phyloP scores from a whole-genome alignment of 1,140 invertebrate species.

The Mactra quadrangularis region DNA sequence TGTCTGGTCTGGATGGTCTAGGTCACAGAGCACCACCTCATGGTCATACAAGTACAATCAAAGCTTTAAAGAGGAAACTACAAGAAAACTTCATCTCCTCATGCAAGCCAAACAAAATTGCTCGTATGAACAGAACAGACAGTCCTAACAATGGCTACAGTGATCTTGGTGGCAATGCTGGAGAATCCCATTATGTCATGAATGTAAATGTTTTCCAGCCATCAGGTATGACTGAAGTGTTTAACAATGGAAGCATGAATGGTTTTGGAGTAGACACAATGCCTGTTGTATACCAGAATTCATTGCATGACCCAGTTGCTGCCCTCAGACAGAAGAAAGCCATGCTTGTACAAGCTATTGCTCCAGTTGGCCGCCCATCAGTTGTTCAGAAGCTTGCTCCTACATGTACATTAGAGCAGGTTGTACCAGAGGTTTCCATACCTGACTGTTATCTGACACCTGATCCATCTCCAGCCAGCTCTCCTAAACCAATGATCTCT shows the following conservation, averaged over 20 bases:
- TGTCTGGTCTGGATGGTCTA: slow-evolving; percentile 29
- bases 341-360: slow-evolving; percentile 29
- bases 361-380: slow-evolving; percentile 43
- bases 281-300: slow-evolving; percentile 61
- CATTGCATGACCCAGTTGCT: slow-evolving; percentile 30
- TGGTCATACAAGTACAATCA: slow-evolving; percentile 75
- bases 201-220: slow-evolving; percentile 52
- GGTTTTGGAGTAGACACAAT: slow-evolving; percentile 58
- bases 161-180: slow-evolving; percentile 14
- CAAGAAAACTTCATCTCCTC: slow-evolving; percentile 74
- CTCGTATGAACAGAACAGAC: slow-evolving; percentile 59
- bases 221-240: neutral
- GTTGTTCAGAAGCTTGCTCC: slow-evolving; percentile 44
- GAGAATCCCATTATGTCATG: slow-evolving; percentile 48
- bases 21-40: slow-evolving; percentile 58
- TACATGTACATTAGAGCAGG: slow-evolving; percentile 69
- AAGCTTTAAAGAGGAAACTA: slow-evolving; percentile 77
- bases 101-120: slow-evolving; percentile 75
- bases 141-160: slow-evolving; percentile 30
- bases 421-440: slow-evolving; percentile 75
- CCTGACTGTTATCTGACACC: slow-evolving; percentile 79
- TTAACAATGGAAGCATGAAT: slow-evolving; percentile 24
- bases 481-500: slow-evolving; percentile 71
- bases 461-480: slow-evolving; percentile 78
- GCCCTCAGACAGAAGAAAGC: slow-evolving; percentile 58